A percentile compares a stretch with the other conserved stretches of the same genome.
Evolutionary conservation across 2,113 vertebrate species (phyloP).

Genomic region (Morone chrysops): DNA sequence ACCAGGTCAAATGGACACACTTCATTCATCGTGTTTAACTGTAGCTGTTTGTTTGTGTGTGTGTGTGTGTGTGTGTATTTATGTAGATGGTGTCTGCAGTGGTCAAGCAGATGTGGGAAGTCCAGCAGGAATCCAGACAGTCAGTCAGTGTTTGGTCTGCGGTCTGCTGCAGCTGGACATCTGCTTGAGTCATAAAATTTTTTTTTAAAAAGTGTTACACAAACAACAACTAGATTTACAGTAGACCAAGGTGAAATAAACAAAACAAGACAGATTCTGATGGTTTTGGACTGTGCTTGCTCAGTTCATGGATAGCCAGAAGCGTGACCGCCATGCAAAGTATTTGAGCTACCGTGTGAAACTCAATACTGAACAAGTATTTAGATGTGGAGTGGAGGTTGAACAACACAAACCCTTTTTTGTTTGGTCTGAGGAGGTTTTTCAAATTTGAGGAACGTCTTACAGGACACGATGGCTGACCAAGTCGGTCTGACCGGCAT

Average conservation of each 20-base stretch:
- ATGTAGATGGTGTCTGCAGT: slow-evolving; percentile 70
- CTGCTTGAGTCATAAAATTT: slow-evolving; percentile 41
- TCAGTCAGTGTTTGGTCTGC: slow-evolving; percentile 71
- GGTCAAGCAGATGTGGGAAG: slow-evolving; percentile 71
- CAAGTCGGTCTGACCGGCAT: slow-evolving; percentile 59
- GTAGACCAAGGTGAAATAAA: slow-evolving; percentile 60
- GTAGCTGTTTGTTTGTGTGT: slow-evolving; percentile 73
- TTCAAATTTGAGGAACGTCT: slow-evolving; percentile 58
- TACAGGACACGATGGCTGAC: slow-evolving; percentile 63
- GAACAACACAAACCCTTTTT: slow-evolving; percentile 61
- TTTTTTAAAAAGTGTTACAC: slow-evolving; percentile 44
- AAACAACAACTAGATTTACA: slow-evolving; percentile 68
- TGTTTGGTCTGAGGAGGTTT: slow-evolving; percentile 66
- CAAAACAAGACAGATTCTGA: slow-evolving; percentile 45
- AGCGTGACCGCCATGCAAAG: slow-evolving; percentile 59
- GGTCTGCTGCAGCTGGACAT: slow-evolving; percentile 72
- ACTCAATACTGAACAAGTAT: slow-evolving; percentile 73
- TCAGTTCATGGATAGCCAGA: slow-evolving; percentile 41
- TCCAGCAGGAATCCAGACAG: slow-evolving; percentile 75
- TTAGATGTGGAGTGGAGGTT: slow-evolving; percentile 70
- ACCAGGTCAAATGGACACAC: slow-evolving; percentile 60
- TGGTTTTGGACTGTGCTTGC: slow-evolving; percentile 50
- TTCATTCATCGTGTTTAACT: slow-evolving; percentile 53
- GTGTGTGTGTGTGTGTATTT: slow-evolving; percentile 51
- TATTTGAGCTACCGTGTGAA: slow-evolving; percentile 67